A percentile compares a stretch with the other conserved stretches of the same genome.
Conservation (phyloP, 1,140 invertebrate species). For the Drosophila mojavensis region DNA sequence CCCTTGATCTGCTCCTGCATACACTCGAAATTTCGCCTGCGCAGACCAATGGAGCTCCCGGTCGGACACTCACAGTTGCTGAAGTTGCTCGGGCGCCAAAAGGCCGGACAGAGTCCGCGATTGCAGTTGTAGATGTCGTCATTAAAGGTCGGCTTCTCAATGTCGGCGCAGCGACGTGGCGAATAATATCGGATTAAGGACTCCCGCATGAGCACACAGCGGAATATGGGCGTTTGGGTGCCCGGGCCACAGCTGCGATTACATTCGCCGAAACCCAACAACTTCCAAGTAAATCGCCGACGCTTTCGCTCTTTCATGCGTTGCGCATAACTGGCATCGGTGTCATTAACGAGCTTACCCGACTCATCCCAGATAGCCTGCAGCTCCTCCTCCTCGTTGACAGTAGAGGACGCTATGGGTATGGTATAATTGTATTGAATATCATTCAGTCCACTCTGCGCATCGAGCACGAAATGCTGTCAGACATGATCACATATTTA, state of each 20-base stretch:
- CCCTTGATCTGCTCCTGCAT: slow-evolving; percentile 84
- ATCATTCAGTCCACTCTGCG: slow-evolving; percentile 88
- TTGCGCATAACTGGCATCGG: slow-evolving; percentile 14
- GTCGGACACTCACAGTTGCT: slow-evolving; percentile 85
- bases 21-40: slow-evolving; percentile 86
- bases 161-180: slow-evolving; percentile 87
- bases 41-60: slow-evolving; percentile 86
- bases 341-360: slow-evolving; percentile 43
- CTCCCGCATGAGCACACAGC: slow-evolving; percentile 86
- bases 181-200: slow-evolving; percentile 86
- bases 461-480: slow-evolving; percentile 88
- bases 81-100: slow-evolving; percentile 81
- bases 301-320: slow-evolving; percentile 85
- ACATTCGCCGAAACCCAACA: slow-evolving; percentile 90
- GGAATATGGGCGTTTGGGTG: slow-evolving; percentile 87
- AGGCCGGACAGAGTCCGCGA: slow-evolving; percentile 87
- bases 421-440: slow-evolving; percentile 94
- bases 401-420: slow-evolving; percentile 84
- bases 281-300: slow-evolving; percentile 89
- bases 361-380: slow-evolving; percentile 62
- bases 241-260: slow-evolving; percentile 92
- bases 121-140: slow-evolving; percentile 88
- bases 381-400: slow-evolving; percentile 53
- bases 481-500: not conserved
- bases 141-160: slow-evolving; percentile 85